Evolutionary conservation across 2,797 vertebrate species (phyloP), one percentile per base, ranked within the genome.

Genomic region (Chlorospingus flavigularis): DNA sequence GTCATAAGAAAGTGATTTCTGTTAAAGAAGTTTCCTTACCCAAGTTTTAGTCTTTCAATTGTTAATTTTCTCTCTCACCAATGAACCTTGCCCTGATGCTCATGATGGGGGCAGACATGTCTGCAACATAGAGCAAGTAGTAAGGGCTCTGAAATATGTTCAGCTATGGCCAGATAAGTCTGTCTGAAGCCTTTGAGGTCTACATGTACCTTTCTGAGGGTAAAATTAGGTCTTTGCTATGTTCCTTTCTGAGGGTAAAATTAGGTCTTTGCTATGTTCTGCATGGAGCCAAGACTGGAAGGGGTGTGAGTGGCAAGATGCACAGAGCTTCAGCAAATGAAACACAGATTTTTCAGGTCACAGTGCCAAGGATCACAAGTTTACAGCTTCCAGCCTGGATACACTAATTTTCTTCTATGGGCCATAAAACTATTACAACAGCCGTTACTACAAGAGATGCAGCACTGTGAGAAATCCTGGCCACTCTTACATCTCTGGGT

Each of bases 81-180:
- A 9, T 24, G 13, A 81, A 35, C 31, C 35, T 62, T 75, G 6
- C 5, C 7, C 8, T 2, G 3, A 6, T 45, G 15, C 13, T 66
- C 17, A 3, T 19, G 53, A 23, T 3, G 2, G 17, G 10, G 31
- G 2, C 28, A 35, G 43, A n/a, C 2, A 3, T 7, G 23, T 5
- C 47, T 90, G 39, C 39, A 65, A 48, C 25, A 42, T 3, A 26
- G 5, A 55, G 10, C 18, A 43, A 33, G 28, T 2, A 3, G 10
- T 11, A 24, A 11, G 5, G 24, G 37, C 15, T 75, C 19, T 33
- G 57, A 61, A 76, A 35, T 60, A 39, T 11, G 2, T 40, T 76
- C 43, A 76, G 10, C 20, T n/a, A 25, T 9, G 33, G 31, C 15
- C 63, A 80, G 13, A 11, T 16, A 42, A 61, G 39, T 33, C 55